Percentiles rank a stretch among this genome's conserved stretches.
Evolutionary conservation across 2,888 invertebrate species (phyloP).

Genomic region (Fissipunctia ypsillon): DNA sequence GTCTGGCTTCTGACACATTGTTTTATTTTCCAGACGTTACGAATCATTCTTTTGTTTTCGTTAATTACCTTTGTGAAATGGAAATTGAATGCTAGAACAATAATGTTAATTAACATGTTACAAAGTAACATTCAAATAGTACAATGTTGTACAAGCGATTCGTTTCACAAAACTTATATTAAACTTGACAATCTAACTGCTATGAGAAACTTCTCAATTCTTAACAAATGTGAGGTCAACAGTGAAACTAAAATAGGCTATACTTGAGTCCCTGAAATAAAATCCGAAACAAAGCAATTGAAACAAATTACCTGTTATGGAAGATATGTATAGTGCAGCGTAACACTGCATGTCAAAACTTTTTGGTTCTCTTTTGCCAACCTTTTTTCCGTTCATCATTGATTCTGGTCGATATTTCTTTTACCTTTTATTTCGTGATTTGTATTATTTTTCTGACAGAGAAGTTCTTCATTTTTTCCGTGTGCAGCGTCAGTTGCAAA

Average conservation of each 20-base stretch:
- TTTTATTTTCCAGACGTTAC: slow-evolving; percentile 28
- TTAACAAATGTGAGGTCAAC: background rate
- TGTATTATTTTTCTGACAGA: too few species aligned
- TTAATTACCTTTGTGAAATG: slow-evolving; percentile 13
- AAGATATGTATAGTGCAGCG: too few species aligned
- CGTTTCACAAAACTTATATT: background rate
- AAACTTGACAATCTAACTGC: too few species aligned
- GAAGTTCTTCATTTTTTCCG: too few species aligned
- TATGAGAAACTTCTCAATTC: background rate
- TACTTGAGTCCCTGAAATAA: background rate
- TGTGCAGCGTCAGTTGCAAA: too few species aligned
- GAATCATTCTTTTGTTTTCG: slow-evolving; percentile 27
- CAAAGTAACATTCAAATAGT: slow-evolving; percentile 5
- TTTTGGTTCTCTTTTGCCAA: too few species aligned
- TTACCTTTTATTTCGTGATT: too few species aligned
- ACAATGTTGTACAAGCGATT: background rate
- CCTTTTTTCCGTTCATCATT: too few species aligned
- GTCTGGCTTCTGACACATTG: slow-evolving; percentile 29
- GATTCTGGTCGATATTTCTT: too few species aligned
- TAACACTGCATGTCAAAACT: too few species aligned
- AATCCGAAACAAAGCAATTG: background rate
- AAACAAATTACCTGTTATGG: background rate
- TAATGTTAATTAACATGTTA: background rate
- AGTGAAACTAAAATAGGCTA: background rate
- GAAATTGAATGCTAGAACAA: slow-evolving; percentile 7